These are phyloP conservation scores for Drosophila merina DNA, from an alignment of 2,888 invertebrate genomes.

Conservation along the genomic window DNA sequence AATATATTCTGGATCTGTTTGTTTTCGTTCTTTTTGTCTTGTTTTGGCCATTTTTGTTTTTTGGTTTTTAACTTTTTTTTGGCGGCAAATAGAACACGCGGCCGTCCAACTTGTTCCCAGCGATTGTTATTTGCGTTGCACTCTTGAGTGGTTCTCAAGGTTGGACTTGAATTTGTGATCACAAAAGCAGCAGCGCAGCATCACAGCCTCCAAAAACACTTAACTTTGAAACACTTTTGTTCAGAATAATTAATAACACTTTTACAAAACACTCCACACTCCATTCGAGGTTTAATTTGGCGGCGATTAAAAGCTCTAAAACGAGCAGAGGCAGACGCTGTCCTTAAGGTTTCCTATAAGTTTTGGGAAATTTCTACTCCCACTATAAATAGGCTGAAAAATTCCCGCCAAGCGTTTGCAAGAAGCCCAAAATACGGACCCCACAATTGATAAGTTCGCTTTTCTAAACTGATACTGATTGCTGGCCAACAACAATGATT, in stretches of 20 bases:
- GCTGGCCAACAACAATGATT: conserved; percentile 50
- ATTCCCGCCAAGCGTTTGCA: conserved; percentile 26
- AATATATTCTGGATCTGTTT: conserved; percentile 36
- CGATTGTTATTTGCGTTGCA: conserved; percentile 33
- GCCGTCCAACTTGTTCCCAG: conserved; percentile 25
- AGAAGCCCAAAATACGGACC: conserved; percentile 38
- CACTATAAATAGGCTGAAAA: neutral
- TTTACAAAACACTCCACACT: conserved; percentile 7
- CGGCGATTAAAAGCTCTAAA: conserved; percentile 19
- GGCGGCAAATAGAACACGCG: conserved; percentile 33
- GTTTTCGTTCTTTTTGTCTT: conserved; percentile 2
- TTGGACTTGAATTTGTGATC: conserved; percentile 14
- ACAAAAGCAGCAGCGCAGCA: conserved; percentile 27
- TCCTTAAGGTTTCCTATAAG: too few relatives aligned
- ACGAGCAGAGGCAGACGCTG: neutral
- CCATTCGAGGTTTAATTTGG: conserved; percentile 24
- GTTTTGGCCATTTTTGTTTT: neutral
- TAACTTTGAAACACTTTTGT: neutral
- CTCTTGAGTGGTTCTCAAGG: conserved; percentile 41
- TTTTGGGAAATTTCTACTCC: neutral
- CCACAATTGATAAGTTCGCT: conserved; percentile 41
- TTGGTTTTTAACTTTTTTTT: conserved; percentile 9
- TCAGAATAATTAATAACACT: conserved; percentile 38
- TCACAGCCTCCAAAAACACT: conserved; percentile 38
- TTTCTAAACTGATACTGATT: conserved; percentile 24